Base-by-base conservation (phyloP, 2,797 vertebrate species). In the Gymnoscopelus braueri region DNA sequence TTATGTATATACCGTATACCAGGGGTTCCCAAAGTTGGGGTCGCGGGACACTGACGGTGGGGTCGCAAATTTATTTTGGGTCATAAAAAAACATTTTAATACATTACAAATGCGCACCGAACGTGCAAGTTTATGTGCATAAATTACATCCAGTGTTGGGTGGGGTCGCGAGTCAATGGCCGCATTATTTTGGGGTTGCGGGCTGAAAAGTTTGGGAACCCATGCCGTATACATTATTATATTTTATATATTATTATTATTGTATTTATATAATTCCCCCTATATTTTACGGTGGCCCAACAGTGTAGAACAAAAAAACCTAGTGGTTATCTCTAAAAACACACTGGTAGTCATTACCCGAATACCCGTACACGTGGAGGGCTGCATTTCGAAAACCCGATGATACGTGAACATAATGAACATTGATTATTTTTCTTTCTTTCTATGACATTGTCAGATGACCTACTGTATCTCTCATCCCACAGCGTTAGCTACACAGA, bases 401-500 rank as follows among this genome's bases (percentile, higher is more conserved):
- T 39, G 35, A 39, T 39, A 7, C 39, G 8, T 44, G 39, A 44
- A 44, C 39, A 44, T 44, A 71, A 60, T 49, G 50, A 4, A 4
- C 13, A 14, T 13, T 29, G 26, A 29, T 57, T 13, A n/a, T 11
- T 14, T 29, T 29, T 10, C 53, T 26, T 10, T 44, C 39, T 44
- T 10, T 35, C 57, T 35, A 35, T 60, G 65, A 54, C 5, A 59
- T 3, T 58, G 11, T 6, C 51, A 56, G 39, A 29, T 63, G 67
- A 67, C 47, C 49, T 44, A 44, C 39, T 44, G 8, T 14, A 29
- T 63, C 49, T 60, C 60, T 76, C 70, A 65, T 19, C 26, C 39
- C 26, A 61, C 29, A 19, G 26, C 14, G 54, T 53, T n/a, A 19
- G 10, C 65, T 32, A 8, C 39, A 44, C 39, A 49, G 67, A 81